Conservation (phyloP, 2,797 vertebrate genomes). For the Chaenodraco wilsoni region DNA sequence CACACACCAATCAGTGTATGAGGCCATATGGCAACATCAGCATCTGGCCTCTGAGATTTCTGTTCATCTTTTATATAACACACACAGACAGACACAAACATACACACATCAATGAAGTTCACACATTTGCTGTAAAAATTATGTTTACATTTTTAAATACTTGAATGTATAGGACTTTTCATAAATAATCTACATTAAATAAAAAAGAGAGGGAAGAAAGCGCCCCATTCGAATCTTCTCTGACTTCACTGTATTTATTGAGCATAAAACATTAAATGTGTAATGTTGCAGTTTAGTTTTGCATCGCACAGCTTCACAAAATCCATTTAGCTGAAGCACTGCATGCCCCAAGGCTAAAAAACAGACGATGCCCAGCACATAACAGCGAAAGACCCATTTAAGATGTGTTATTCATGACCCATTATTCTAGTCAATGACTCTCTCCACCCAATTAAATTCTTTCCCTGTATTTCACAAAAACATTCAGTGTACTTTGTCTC, state of each 20-base stretch:
- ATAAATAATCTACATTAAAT: background rate
- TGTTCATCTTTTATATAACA: conserved; percentile 71
- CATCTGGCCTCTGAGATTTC: conserved; percentile 71
- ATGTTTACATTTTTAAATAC: background rate
- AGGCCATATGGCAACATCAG: conserved; percentile 75
- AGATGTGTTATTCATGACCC: conserved; percentile 39
- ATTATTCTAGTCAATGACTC: conserved; percentile 33
- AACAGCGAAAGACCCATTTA: conserved; percentile 34
- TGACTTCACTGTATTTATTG: background rate
- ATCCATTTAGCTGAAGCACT: conserved; percentile 36
- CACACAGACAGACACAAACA: conserved; percentile 25
- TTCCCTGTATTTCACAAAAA: conserved; percentile 42
- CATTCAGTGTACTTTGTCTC: conserved; percentile 19
- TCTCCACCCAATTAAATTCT: conserved; percentile 38
- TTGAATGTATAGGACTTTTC: background rate
- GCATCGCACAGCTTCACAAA: conserved; percentile 24
- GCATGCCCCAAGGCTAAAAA: conserved; percentile 35
- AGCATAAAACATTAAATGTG: conserved; percentile 22
- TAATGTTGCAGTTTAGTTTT: conserved; percentile 36
- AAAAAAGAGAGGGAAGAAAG: background rate
- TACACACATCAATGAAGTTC: conserved; percentile 28
- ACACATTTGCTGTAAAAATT: background rate
- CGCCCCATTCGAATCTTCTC: background rate
- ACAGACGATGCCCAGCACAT: conserved; percentile 24
- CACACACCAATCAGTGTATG: conserved; percentile 60